These are phyloP conservation scores for Leiothrix lutea DNA, from an alignment of 2,113 vertebrate species.

Conservation along the genomic window DNA sequence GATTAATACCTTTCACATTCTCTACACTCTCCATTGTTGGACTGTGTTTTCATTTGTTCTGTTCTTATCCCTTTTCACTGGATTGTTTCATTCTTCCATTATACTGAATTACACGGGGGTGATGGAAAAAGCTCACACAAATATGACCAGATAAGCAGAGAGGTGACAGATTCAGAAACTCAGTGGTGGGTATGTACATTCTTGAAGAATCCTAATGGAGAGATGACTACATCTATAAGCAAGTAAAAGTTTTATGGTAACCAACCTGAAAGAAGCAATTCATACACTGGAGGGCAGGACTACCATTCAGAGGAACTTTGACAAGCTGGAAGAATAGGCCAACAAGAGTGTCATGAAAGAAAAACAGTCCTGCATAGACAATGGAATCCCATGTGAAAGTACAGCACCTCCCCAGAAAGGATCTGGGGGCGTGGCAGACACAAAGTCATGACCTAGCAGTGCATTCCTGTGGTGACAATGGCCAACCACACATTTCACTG, in stretches of 20 bases:
- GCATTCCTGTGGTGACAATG: neutral
- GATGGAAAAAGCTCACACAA: neutral
- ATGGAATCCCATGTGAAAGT: neutral
- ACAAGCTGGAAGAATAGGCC: neutral
- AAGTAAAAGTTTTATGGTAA: neutral
- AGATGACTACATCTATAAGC: neutral
- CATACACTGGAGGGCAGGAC: neutral
- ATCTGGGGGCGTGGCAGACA: neutral
- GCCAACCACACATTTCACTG: neutral
- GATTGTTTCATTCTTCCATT: neutral
- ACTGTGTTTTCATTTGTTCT: neutral
- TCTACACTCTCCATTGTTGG: neutral
- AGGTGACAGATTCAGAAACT: neutral
- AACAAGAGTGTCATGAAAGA: neutral
- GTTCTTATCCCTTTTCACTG: neutral
- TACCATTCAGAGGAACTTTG: neutral
- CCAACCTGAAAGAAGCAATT: neutral
- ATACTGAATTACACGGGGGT: neutral
- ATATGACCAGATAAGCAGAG: neutral
- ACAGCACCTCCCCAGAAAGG: neutral
- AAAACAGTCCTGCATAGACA: neutral
- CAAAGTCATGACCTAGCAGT: neutral
- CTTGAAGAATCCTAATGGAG: neutral
- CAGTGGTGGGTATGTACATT: rapidly evolving
- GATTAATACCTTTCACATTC: neutral